Evolutionary conservation across 2,113 vertebrate genomes (phyloP), one percentile per base, ranked within the genome.

Genomic region (Lamprologus callipterus): DNA sequence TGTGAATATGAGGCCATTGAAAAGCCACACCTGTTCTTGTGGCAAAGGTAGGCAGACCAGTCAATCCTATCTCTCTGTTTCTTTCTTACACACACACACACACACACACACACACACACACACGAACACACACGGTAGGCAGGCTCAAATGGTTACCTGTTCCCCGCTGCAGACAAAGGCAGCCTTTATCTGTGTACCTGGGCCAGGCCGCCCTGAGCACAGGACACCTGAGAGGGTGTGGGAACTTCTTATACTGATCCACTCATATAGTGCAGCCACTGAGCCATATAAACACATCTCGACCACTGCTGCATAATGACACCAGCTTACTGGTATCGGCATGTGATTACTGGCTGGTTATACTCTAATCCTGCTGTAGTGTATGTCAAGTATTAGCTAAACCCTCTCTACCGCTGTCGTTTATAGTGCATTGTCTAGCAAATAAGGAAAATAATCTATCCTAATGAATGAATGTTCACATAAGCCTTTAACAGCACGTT

Each of bases 111-210:
- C 35, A 21, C 19, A 28, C 19, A 9, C 28, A 80, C 78, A 80
- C 80, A 83, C 75, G 83, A 8, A 70, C 85, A 85, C 82, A 89
- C 80, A 82, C 6, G 14, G 55, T 8, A 40, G 78, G n/a, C 88
- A 89, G 45, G 86, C 90, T 95, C 96, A 96, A 96, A 95, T 92
- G 93, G 94, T 90, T 94, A 94, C 95, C 95, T 96, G 94, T 97
- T 96, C 95, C 88, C 87, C 37, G 78, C 79, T 83, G 83, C 80
- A 95, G 93, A 97, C 96, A 96, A 96, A 95, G 94, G 88, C 83
- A 57, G 91, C 86, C 93, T 96, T 96, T 96, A 94, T 97, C 37
- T 88, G 84, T 70, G 84, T 82, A 85, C 90, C 89, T 89, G 90
- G 83, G 87, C 88, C 88, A 70, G 92, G 94, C 91, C 88, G 89